phyloP scores from a whole-genome alignment of 2,888 invertebrate genomes.

The Ornithoptera alexandrae region DNA sequence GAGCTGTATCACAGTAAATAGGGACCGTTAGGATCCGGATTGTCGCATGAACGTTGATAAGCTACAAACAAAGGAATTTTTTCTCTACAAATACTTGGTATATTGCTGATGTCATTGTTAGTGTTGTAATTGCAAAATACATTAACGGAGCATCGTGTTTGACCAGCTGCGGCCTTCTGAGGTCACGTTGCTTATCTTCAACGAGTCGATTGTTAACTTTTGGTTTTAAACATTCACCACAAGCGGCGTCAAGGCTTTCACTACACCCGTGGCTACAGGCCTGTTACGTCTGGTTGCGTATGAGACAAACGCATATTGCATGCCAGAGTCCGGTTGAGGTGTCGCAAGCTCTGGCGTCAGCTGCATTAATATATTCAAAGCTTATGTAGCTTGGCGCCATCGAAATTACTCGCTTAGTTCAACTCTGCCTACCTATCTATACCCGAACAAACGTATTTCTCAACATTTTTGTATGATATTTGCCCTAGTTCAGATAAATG shows the following conservation, averaged over 20 bases:
- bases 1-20: slow-evolving; percentile 41
- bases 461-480: not conserved
- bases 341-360: slow-evolving; percentile 69
- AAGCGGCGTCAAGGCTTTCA: slow-evolving; percentile 38
- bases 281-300: slow-evolving; percentile 36
- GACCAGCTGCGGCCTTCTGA: slow-evolving; percentile 72
- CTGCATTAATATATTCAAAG: slow-evolving; percentile 58
- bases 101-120: slow-evolving; percentile 62
- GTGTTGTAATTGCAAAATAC: slow-evolving; percentile 58
- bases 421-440: slow-evolving; percentile 16
- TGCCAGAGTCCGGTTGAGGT: slow-evolving; percentile 56
- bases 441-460: slow-evolving; percentile 8
- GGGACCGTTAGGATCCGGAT: slow-evolving; percentile 36
- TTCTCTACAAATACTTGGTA: slow-evolving; percentile 27
- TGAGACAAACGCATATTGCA: slow-evolving; percentile 51
- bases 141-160: slow-evolving; percentile 48
- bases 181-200: slow-evolving; percentile 53
- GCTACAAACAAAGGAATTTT: slow-evolving; percentile 25
- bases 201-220: slow-evolving; percentile 37
- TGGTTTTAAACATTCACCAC: slow-evolving; percentile 33
- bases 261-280: slow-evolving; percentile 32
- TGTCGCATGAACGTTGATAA: slow-evolving; percentile 31
- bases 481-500: not conserved
- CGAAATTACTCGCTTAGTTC: slow-evolving; percentile 36
- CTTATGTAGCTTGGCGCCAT: slow-evolving; percentile 54